These are phyloP conservation scores for Junco hyemalis DNA, from an alignment of 2,113 vertebrate species.

Conservation along the genomic window DNA sequence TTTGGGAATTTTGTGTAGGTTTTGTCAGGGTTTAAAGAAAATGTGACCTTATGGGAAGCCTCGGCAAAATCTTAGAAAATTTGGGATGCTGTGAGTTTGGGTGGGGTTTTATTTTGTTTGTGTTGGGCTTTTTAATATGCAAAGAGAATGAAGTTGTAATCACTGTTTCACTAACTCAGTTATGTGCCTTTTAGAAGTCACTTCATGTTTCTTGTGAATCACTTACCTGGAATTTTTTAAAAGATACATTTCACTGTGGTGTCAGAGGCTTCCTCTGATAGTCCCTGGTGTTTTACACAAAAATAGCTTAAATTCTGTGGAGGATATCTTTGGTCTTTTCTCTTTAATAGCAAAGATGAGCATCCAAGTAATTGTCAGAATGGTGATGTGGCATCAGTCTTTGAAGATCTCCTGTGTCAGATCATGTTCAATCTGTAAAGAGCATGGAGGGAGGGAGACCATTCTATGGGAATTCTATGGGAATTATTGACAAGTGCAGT, in stretches of 20 bases:
- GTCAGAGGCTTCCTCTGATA: not conserved
- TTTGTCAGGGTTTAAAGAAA: not conserved
- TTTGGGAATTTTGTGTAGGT: not conserved
- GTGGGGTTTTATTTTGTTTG: not conserved
- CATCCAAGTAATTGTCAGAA: not conserved
- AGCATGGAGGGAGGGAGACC: not conserved
- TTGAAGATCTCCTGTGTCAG: not conserved
- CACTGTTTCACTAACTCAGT: not conserved
- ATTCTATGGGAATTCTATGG: not conserved
- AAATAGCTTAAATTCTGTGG: not conserved
- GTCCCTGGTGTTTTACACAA: not conserved
- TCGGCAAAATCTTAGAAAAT: not conserved
- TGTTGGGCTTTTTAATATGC: not conserved
- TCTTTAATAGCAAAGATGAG: not conserved
- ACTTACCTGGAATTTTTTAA: not conserved
- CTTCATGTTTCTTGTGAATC: not conserved
- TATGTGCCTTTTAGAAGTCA: not conserved
- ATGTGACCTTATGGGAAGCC: not conserved
- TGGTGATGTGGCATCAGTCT: not conserved
- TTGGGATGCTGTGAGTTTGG: not conserved
- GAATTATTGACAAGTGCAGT: not conserved
- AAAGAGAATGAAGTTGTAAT: not conserved
- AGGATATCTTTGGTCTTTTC: not conserved
- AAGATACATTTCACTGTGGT: not conserved
- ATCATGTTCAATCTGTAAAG: not conserved